Evolutionary conservation across 1,140 invertebrate species (phyloP), one percentile per base, ranked within the genome.

Genomic region (Solenopsis invicta): DNA sequence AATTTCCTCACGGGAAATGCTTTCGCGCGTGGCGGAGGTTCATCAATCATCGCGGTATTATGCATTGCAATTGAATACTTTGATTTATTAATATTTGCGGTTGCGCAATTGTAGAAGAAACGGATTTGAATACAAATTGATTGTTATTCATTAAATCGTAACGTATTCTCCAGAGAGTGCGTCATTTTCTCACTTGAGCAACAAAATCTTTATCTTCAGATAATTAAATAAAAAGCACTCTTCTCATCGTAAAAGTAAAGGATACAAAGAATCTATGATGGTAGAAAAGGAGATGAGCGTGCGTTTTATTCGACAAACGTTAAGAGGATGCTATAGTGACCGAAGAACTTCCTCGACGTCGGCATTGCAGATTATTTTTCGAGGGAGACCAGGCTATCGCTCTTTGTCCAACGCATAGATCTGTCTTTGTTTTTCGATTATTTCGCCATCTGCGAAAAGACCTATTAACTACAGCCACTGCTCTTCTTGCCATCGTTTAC

Each of bases 141-240:
- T 41, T 59, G 13, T n/a, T 75, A 37, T 54, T 74, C 18, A 13
- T 34, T 21, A 21, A 75, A 75, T 16, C n/a, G 34, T 29, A 75
- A 56, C 4, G 1, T 13, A 37, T 59, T 56, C 29, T 2, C 54
- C 10, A 41, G 4, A 41, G 41, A 52, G 34, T 16, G 2, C 0
- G 12, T 6, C 56, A 54, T 54, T 37, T 54, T 37, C 37, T 24
- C n/a, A 3, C 21, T 18, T 4, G 16, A 37, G 29, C 12, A 59
- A 76, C 61, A 76, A 77, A 77, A 62, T 77, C 24, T 77, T 77
- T 45, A 64, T 74, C n/a, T 41, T 34, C 13, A 75, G n/a, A 75
- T 18, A 21, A 24, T 52, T 12, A 34, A 56, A 74, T 12, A 34
- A 56, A 74, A 74, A 56, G 50, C 10, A 50, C 16, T 56, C 56